Evolutionary conservation across 2,113 vertebrate species (phyloP), one percentile per base, ranked within the genome.

Genomic region (Dipodomys spectabilis): DNA sequence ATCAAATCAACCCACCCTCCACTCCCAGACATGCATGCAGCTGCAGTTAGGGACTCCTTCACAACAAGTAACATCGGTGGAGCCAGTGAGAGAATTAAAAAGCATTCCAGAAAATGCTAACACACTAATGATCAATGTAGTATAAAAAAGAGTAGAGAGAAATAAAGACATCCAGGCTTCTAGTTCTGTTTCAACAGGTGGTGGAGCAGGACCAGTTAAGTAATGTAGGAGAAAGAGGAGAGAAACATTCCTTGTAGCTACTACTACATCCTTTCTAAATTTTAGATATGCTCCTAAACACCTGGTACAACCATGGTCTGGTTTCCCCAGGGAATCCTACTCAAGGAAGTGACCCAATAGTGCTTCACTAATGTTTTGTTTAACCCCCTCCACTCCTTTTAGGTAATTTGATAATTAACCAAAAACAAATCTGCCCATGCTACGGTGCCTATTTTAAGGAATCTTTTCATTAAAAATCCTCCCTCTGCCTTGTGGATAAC

Each of bases 401-500:
- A 23, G 82, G 71, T 23, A 57, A 67, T 45, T 74, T 94, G 71
- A 64, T 82, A 85, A 82, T 79, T 85, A 92, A 89, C 35, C 15
- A 62, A 73, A 86, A 94, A 35, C 65, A 91, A 90, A 88, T n/a
- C 53, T 53, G 57, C 32, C 81, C 23, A 32, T 25, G 45, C 57
- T 73, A 18, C 10, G 53, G 64, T 44, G 60, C 13, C 71, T 88
- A 86, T 22, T 82, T 79, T 67, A 75, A 94, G 53, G 13, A 82
- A 0, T 28, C 27, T 5, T 30, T 64, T 39, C 57, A 72, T 32
- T 75, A 32, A 57, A 65, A 69, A 84, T 7, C 12, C 12, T 65
- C 45, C 57, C 30, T n/a, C 67, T 57, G 80, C 81, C 72, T 35
- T 69, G 53, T 45, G 44, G 23, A 27, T 60, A 67, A 82, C 53